Percentiles rank a stretch among this genome's conserved stretches.
Evolutionary conservation across 2,113 vertebrate species (phyloP).

Genomic region (Aspidoscelis tigris): DNA sequence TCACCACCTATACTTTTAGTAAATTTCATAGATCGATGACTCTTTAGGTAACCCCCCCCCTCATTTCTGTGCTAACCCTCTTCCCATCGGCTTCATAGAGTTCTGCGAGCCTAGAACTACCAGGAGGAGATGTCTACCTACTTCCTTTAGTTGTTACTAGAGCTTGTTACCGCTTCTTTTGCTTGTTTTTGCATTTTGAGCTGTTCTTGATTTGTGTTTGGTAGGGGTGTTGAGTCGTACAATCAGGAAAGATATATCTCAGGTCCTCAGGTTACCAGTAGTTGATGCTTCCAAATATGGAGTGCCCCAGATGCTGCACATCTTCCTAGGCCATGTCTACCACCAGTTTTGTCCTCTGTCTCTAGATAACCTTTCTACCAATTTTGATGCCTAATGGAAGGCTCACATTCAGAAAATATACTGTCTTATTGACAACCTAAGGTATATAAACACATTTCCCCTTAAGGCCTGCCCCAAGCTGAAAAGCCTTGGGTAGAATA

Average conservation of each 20-base stretch:
- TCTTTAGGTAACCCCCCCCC: too few relatives aligned
- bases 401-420: background rate
- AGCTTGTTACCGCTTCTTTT: too few relatives aligned
- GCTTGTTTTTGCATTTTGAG: too few relatives aligned
- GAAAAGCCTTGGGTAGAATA: background rate
- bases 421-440: background rate
- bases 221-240: background rate
- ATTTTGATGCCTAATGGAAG: background rate
- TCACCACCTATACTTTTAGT: too few relatives aligned
- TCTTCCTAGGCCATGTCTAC: background rate
- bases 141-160: too few relatives aligned
- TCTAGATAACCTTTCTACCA: background rate
- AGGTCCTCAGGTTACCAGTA: background rate
- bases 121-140: too few relatives aligned
- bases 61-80: too few relatives aligned
- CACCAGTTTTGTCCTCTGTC: background rate
- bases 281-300: background rate
- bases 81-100: too few relatives aligned
- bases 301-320: background rate
- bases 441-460: background rate
- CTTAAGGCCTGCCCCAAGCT: background rate
- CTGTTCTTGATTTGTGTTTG: too few relatives aligned
- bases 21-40: too few relatives aligned
- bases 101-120: too few relatives aligned
- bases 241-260: background rate